A percentile compares a stretch with the other conserved stretches of the same genome.
Evolutionary conservation across 2,888 invertebrate genomes (phyloP).

Genomic region (Lymantria monacha): DNA sequence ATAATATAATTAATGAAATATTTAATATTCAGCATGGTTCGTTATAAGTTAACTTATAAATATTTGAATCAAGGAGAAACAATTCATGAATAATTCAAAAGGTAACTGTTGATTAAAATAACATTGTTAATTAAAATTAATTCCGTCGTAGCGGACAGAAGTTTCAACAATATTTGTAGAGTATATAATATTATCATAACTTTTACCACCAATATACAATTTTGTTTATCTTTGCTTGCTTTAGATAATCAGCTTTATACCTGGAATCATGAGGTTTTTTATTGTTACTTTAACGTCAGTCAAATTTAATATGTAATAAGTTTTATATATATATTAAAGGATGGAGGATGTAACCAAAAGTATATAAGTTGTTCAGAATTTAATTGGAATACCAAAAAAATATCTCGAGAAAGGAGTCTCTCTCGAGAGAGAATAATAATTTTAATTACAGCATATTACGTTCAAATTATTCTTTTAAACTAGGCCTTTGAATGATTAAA

Average conservation of each 20-base stretch:
- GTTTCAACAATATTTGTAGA: slow-evolving; percentile 1
- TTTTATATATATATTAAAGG: no score
- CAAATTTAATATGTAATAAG: no score
- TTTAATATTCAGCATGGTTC: slow-evolving; percentile 20
- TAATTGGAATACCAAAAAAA: no score
- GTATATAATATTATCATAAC: background rate
- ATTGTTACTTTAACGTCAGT: no score
- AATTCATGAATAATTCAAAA: slow-evolving; percentile 26
- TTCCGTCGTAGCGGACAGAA: background rate
- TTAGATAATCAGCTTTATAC: background rate
- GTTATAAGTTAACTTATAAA: slow-evolving; percentile 20
- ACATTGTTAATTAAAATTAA: slow-evolving; percentile 15
- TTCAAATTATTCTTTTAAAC: no score
- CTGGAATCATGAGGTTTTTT: no score
- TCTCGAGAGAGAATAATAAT: no score
- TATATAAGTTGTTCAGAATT: no score
- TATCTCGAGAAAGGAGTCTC: no score
- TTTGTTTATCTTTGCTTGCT: background rate
- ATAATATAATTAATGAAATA: slow-evolving; percentile 11
- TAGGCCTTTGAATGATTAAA: no score
- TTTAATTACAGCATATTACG: no score
- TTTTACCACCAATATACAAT: background rate
- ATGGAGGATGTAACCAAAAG: no score
- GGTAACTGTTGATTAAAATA: slow-evolving; percentile 17
- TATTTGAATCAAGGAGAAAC: slow-evolving; percentile 16